Percentiles rank a stretch among this genome's conserved stretches.
These are phyloP conservation scores for Agonum fuliginosum DNA, from an alignment of 2,888 invertebrate species.

Conservation along the genomic window DNA sequence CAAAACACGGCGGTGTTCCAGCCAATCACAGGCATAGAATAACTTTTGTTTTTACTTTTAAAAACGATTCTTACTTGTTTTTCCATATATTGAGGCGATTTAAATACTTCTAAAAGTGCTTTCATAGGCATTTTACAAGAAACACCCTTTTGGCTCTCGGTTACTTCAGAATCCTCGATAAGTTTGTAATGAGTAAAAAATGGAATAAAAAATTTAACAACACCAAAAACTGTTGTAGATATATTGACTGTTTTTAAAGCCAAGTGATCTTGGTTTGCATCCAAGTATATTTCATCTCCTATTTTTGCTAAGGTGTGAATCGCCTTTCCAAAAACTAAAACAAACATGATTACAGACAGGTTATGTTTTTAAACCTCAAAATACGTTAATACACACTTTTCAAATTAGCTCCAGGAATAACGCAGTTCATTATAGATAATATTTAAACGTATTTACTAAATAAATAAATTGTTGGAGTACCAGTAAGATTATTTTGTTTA, in stretches of 20 bases:
- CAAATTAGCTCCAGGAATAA: slow-evolving; percentile 84
- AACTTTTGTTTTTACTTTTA: background rate
- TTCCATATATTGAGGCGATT: slow-evolving; percentile 81
- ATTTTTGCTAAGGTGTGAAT: slow-evolving; percentile 89
- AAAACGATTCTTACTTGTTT: slow-evolving; percentile 75
- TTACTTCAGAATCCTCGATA: slow-evolving; percentile 76
- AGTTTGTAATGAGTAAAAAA: slow-evolving; percentile 86
- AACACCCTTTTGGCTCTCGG: slow-evolving; percentile 68
- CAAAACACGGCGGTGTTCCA: too few relatives aligned
- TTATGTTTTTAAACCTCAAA: slow-evolving; percentile 42
- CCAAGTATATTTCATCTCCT: slow-evolving; percentile 90
- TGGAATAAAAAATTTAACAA: slow-evolving; percentile 82
- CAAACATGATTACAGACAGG: too few relatives aligned
- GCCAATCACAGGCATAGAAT: too few relatives aligned
- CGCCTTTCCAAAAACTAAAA: slow-evolving; percentile 90
- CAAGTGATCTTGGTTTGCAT: slow-evolving; percentile 82
- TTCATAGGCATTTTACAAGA: slow-evolving; percentile 92
- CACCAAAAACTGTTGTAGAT: slow-evolving; percentile 89
- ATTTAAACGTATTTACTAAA: too few relatives aligned
- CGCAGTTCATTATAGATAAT: slow-evolving; percentile 79
- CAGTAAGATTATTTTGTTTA: too few relatives aligned
- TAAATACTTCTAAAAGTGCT: slow-evolving; percentile 85
- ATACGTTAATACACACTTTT: slow-evolving; percentile 76
- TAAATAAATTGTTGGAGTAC: too few relatives aligned
- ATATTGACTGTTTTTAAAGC: slow-evolving; percentile 86